These are phyloP conservation scores for Sparus aurata DNA, from an alignment of 2,797 vertebrate species.

Conservation along the genomic window DNA sequence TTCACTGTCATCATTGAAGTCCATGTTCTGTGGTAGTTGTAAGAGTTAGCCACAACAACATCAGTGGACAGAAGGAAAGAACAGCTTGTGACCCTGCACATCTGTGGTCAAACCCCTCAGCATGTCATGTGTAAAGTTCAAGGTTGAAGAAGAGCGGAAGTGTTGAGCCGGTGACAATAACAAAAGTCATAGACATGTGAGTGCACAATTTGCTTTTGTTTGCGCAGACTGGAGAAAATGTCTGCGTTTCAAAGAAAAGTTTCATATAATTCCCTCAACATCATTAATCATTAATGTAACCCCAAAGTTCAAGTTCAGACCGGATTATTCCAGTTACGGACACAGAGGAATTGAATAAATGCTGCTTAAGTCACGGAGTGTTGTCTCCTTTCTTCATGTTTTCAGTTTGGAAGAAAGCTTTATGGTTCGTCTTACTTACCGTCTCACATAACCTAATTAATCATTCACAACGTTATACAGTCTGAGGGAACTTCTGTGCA, in stretches of 20 bases:
- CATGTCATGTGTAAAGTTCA: slow-evolving; percentile 64
- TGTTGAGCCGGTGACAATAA: slow-evolving; percentile 54
- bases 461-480: neutral
- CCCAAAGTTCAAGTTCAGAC: slow-evolving; percentile 1
- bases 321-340: slow-evolving; percentile 7
- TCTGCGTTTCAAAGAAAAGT: slow-evolving; percentile 39
- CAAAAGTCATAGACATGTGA: slow-evolving; percentile 9
- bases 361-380: neutral
- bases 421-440: neutral
- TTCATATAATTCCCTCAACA: slow-evolving; percentile 14
- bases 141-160: slow-evolving; percentile 52
- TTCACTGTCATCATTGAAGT: neutral
- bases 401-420: neutral
- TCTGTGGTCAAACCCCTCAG: slow-evolving; percentile 23
- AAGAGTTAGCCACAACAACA: neutral
- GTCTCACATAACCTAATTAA: neutral
- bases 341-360: slow-evolving; percentile 6
- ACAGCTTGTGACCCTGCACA: slow-evolving; percentile 14
- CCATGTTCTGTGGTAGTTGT: neutral
- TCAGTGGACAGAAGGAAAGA: neutral
- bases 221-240: slow-evolving; percentile 15
- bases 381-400: neutral
- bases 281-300: slow-evolving; percentile 61
- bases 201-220: slow-evolving; percentile 41
- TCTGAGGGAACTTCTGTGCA: neutral